Base-by-base conservation (phyloP, 2,888 invertebrate genomes). In the Caenorhabditis becei region DNA sequence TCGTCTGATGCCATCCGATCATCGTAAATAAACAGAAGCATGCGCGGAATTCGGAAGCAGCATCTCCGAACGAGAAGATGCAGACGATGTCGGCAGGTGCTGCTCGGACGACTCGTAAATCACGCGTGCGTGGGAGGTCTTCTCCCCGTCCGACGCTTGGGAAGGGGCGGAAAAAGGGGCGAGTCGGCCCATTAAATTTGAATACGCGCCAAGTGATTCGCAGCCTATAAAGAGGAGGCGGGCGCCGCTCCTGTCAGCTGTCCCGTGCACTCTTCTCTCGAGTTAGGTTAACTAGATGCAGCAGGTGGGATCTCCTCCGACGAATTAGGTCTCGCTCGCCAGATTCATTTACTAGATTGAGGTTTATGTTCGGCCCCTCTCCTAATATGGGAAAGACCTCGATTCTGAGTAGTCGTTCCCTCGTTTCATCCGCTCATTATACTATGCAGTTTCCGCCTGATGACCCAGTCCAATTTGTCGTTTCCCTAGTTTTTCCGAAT, bases 111-210 rank as follows among this genome's bases (percentile, higher is more conserved):
- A 75, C 66, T 75, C 75, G 75, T 75, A 75, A 75, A 75, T 75
- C 75, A 75, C 59, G 61, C 59, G 75, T 75, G 75, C 75, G 75
- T 75, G 75, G 75, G 75, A 66, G 75, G 75, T 75, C 75, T n/a
- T 75, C 32, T 23, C 53, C 18, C 37, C 20, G 26, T 24, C 14
- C 23, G 58, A 37, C 16, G 23, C 5, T 7, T 14, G 20, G n/a
- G 67, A 44, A 7, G 56, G 8, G 20, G 26, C 23, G 37, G 56
- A 18, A 35, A 54, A 53, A 53, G 71, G 63, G 47, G 56, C 32
- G 56, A 65, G 47, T 32, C 49, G 59, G 66, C 56, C 75, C 75
- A 75, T 75, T 75, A 66, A 75, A 75, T 75, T 75, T 75, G 75
- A 75, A 75, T 75, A 75, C 65, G 32, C 59, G 24, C 37, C 49